Evolutionary conservation across 2,888 invertebrate genomes (phyloP).

Genomic region (Gymnocheta viridis): DNA sequence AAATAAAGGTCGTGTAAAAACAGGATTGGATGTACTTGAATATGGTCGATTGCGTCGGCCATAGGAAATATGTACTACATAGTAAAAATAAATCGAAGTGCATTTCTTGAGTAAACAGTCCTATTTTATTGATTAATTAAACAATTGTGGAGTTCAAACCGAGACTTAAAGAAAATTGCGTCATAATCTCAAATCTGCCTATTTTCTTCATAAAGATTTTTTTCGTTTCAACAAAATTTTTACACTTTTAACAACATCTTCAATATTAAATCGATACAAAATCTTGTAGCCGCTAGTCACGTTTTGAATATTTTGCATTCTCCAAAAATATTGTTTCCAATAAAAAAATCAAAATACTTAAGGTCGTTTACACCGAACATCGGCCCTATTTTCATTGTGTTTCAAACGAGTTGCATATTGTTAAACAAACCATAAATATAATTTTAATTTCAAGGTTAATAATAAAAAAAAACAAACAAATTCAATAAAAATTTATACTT

Average conservation of each 20-base stretch:
- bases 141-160: no score
- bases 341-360: constrained; percentile 38
- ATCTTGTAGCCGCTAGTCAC: constrained; percentile 15
- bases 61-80: no score
- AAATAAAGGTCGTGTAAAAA: no score
- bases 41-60: no score
- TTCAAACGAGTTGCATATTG: constrained; percentile 14
- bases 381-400: constrained; percentile 45
- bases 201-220: background rate
- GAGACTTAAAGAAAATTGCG: no score
- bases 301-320: constrained; percentile 17
- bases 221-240: background rate
- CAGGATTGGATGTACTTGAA: no score
- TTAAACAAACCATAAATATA: constrained; percentile 31
- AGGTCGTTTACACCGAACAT: constrained; percentile 59
- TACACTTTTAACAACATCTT: background rate
- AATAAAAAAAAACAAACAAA: background rate
- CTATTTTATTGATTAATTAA: no score
- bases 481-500: background rate
- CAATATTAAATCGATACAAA: background rate
- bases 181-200: no score
- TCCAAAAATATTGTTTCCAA: background rate
- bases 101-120: no score
- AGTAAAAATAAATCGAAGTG: no score
- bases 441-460: constrained; percentile 54